Conservation (phyloP, 2,797 vertebrate genomes). For the Chiloscyllium punctatum region DNA sequence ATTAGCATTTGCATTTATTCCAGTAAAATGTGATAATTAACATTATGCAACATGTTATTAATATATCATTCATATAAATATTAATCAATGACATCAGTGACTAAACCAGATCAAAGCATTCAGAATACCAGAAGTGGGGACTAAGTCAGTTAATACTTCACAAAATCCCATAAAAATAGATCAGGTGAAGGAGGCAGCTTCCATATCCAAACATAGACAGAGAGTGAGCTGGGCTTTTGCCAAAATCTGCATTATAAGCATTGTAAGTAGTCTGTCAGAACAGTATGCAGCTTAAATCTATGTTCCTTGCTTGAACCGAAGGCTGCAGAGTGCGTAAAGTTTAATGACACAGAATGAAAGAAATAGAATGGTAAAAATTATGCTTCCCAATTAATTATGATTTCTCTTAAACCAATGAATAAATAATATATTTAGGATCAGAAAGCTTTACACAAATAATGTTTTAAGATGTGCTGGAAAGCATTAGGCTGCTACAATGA, state of each 20-base stretch:
- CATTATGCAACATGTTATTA: background rate
- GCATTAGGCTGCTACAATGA: background rate
- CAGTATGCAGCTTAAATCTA: background rate
- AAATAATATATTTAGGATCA: background rate
- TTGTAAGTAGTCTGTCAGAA: background rate
- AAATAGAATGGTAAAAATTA: background rate
- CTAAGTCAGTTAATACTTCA: background rate
- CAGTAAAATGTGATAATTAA: background rate
- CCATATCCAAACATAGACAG: background rate
- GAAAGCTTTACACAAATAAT: conserved; percentile 11
- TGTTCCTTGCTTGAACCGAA: background rate
- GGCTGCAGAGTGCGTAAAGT: background rate
- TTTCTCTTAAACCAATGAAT: background rate
- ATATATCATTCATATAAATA: too few relatives aligned
- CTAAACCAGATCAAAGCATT: background rate
- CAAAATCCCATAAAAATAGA: background rate
- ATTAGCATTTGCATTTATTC: background rate
- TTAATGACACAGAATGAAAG: background rate
- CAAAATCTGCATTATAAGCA: background rate
- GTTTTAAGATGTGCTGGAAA: background rate
- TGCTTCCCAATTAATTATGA: background rate
- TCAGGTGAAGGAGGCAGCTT: background rate
- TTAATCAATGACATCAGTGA: too few relatives aligned
- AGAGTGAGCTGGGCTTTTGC: background rate
- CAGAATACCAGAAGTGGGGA: background rate